Evolutionary conservation across 2,797 vertebrate genomes (phyloP), one percentile per base, ranked within the genome.

Genomic region (Momotus momota): DNA sequence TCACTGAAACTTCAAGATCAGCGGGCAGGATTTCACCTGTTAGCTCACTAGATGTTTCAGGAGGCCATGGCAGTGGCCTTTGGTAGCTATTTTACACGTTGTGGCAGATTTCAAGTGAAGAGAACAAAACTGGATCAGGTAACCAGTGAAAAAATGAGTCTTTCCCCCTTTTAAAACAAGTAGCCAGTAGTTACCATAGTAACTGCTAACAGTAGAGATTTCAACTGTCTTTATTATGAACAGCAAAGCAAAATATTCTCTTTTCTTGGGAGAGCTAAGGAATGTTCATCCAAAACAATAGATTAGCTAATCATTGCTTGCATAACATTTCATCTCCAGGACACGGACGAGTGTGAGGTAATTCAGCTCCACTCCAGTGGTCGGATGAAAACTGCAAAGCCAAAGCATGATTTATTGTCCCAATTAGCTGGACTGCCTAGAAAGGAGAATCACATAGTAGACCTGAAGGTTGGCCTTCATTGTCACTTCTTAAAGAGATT

Each of bases 121-220:
- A 96, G 97, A 97, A 93, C 73, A 51, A 94, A 95, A 82, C 58
- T 81, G 92, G 96, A 94, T 88, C 65, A 78, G 94, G 77, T 80
- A 93, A 82, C 35, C 60, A 90, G 62, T 85, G 48, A 86, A 93
- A 94, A 96, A 95, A 91, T 43, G 2, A 91, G 70, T 92, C 73
- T 92, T 95, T 88, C 33, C 5, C 23, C 45, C 70, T 79, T 96
- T 90, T 55, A 55, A 97, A 97, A 96, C 58, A 96, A 97, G 93
- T 83, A 87, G 45, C 70, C 83, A 77, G 40, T 31, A 70, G 97
- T 98, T 98, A 81, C 97, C 88, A 98, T 97, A 96, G 97, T 88
- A 97, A 97, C 96, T 93, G 55, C 66, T 86, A 95, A 95, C 81
- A 96, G 94, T 67, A 81, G 75, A 95, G 67, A 29, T 96, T 97